phyloP scores from a whole-genome alignment of 2,888 invertebrate genomes.

The Dinocampus coccinellae region DNA sequence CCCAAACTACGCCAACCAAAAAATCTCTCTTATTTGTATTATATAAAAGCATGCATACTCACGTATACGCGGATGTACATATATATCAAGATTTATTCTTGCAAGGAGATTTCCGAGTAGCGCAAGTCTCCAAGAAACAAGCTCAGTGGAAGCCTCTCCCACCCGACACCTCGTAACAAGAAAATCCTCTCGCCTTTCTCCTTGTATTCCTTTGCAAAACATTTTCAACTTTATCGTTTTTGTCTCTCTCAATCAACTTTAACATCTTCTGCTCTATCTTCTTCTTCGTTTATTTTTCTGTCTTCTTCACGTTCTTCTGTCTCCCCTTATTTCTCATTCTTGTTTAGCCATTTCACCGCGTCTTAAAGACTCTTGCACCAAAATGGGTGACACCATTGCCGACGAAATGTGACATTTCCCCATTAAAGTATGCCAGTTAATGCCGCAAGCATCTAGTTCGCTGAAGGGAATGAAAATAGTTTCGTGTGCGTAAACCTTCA shows the following conservation, averaged over 20 bases:
- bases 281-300: not conserved
- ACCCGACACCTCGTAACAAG: slow-evolving; percentile 38
- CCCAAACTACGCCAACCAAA: not conserved
- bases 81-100: slow-evolving; percentile 27
- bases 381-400: slow-evolving; percentile 37
- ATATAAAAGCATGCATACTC: not conserved
- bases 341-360: not conserved
- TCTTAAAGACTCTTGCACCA: slow-evolving; percentile 27
- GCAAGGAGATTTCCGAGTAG: slow-evolving; percentile 19
- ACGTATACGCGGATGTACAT: slow-evolving; percentile 5
- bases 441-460: slow-evolving; percentile 40
- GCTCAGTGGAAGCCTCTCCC: slow-evolving; percentile 31
- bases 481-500: slow-evolving; percentile 44
- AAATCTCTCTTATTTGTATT: not conserved
- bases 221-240: slow-evolving; percentile 29
- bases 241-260: slow-evolving; percentile 4
- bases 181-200: slow-evolving; percentile 33
- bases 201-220: slow-evolving; percentile 24
- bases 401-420: slow-evolving; percentile 51
- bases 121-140: slow-evolving; percentile 36
- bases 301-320: not conserved
- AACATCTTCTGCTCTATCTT: slow-evolving; percentile 19
- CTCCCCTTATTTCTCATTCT: not conserved
- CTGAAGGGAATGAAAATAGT: slow-evolving; percentile 50
- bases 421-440: slow-evolving; percentile 52